Evolutionary conservation across 2,113 vertebrate species (phyloP).

Genomic region (Trochalopteron elliotii): DNA sequence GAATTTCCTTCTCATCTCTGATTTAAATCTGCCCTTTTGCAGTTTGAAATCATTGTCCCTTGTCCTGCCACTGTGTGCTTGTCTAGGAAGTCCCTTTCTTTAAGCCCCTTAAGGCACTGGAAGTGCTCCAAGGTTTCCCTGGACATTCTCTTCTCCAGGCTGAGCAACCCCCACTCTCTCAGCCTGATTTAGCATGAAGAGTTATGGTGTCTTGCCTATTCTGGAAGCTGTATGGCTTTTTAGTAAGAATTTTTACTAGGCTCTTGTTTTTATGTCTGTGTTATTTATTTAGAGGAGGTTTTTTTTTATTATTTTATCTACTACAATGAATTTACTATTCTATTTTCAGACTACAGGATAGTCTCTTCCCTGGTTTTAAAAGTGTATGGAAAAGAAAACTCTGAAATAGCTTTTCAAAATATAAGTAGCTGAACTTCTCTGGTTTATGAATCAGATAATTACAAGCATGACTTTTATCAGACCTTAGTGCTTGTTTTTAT

Average conservation of each 20-base stretch:
- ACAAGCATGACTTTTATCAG: not conserved
- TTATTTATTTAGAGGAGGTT: not conserved
- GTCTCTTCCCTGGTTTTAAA: not conserved
- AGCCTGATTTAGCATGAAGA: not conserved
- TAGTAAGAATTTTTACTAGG: not conserved
- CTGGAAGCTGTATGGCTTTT: not conserved
- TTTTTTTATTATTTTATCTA: not conserved
- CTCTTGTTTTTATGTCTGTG: not conserved
- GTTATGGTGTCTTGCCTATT: rapidly evolving
- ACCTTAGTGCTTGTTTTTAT: not conserved
- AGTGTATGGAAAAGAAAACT: not conserved
- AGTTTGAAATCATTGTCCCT: rapidly evolving
- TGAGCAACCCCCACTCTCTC: not conserved
- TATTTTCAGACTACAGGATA: not conserved
- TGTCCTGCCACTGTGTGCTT: too few relatives aligned
- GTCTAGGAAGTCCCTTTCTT: not conserved
- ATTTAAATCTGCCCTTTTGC: not conserved
- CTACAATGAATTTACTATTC: not conserved
- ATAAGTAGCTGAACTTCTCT: not conserved
- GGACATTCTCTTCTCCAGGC: not conserved
- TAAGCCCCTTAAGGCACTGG: not conserved
- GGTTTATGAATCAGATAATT: not conserved
- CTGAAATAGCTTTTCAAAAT: not conserved
- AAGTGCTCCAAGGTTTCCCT: not conserved
- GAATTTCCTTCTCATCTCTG: not conserved